These are phyloP conservation scores for Pogonognathellus flavescens DNA, from an alignment of 1,140 invertebrate species.

Conservation along the genomic window DNA sequence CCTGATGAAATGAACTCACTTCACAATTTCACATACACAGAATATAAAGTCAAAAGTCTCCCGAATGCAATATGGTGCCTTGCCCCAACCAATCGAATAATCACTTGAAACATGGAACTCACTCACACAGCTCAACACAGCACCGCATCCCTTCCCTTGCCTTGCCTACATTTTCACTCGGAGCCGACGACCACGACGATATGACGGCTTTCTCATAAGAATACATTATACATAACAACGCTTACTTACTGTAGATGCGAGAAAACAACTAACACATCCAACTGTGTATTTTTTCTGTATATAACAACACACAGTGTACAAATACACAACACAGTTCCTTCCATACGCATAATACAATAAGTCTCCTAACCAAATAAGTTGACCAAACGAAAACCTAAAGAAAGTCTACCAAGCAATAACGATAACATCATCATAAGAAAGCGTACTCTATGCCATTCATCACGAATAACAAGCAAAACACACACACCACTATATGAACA, in stretches of 20 bases:
- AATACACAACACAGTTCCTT: no score
- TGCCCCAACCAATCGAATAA: conserved; percentile 58
- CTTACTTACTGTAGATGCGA: neutral
- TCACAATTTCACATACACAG: neutral
- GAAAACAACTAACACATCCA: no score
- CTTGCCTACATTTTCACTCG: conserved; percentile 31
- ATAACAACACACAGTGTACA: no score
- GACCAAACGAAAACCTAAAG: no score
- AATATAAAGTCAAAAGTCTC: conserved; percentile 32
- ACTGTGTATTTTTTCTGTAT: no score
- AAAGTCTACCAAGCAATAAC: no score
- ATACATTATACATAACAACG: conserved; percentile 10
- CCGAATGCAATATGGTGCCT: conserved; percentile 60
- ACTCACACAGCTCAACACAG: conserved; percentile 1
- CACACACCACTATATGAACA: no score
- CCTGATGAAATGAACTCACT: neutral
- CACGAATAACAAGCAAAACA: no score
- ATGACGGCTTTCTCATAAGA: neutral
- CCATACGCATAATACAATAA: no score
- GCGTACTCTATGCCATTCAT: no score
- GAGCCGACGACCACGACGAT: neutral
- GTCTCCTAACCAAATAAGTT: no score
- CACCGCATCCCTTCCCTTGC: conserved; percentile 36
- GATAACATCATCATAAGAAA: no score
- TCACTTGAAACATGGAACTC: conserved; percentile 52